Evolutionary conservation across 2,888 invertebrate genomes (phyloP).

Genomic region (Nomada flava): DNA sequence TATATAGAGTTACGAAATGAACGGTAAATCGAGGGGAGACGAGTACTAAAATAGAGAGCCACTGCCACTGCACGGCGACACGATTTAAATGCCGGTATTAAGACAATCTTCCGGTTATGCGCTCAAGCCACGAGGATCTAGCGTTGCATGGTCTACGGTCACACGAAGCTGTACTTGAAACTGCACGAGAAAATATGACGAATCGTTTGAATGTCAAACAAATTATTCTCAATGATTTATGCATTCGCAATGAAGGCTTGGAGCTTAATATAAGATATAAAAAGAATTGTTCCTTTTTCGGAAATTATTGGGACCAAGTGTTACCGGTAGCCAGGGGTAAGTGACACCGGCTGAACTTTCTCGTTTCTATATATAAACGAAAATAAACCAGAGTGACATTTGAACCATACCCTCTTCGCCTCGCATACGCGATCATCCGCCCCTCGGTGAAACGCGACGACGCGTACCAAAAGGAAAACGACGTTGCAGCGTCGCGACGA

Average conservation of each 20-base stretch:
- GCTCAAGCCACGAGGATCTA: constrained; percentile 1
- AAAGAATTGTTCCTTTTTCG: constrained; percentile 42
- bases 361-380: constrained; percentile 83
- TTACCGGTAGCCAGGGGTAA: constrained; percentile 76
- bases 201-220: no score
- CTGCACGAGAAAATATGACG: neutral
- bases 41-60: constrained; percentile 66
- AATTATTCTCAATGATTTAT: neutral
- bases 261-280: neutral
- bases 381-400: constrained; percentile 83
- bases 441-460: constrained; percentile 29
- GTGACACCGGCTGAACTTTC: constrained; percentile 83
- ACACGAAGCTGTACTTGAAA: neutral
- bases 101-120: constrained; percentile 52
- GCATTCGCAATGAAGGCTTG: neutral
- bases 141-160: neutral
- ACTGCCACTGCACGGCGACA: constrained; percentile 61
- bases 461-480: constrained; percentile 62
- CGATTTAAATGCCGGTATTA: constrained; percentile 63
- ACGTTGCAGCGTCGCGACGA: constrained; percentile 61
- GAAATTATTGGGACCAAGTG: constrained; percentile 65
- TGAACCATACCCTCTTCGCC: constrained; percentile 72
- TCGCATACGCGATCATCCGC: constrained; percentile 36
- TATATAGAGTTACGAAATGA: constrained; percentile 71
- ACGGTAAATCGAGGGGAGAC: constrained; percentile 68